Evolutionary conservation across 2,888 invertebrate species (phyloP).

Genomic region (Endotricha flammealis): DNA sequence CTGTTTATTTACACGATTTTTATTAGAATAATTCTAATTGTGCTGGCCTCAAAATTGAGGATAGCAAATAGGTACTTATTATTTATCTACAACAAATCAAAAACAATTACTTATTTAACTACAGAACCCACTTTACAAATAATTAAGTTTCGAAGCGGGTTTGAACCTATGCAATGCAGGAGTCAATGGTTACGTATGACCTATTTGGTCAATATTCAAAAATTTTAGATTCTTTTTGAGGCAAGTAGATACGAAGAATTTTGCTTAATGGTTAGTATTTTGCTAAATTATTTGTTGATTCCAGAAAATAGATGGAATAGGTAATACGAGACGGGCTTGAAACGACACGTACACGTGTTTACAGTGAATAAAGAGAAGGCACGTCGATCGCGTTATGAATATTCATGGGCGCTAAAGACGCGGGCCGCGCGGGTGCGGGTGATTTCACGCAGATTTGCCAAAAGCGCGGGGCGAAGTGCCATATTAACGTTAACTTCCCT

Average conservation of each 20-base stretch:
- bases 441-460: conserved; percentile 33
- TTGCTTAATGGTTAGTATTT: not conserved
- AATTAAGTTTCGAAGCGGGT: no score
- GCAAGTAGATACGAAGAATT: not conserved
- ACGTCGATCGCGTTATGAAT: conserved; percentile 63
- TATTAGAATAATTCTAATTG: no score
- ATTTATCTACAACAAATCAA: no score
- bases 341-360: conserved; percentile 65
- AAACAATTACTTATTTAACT: no score
- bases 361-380: conserved; percentile 56
- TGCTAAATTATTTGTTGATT: conserved; percentile 7
- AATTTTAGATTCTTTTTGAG: no score
- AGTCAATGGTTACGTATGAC: no score
- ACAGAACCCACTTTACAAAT: no score
- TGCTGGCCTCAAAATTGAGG: not conserved
- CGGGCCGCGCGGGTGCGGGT: conserved; percentile 20
- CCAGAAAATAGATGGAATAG: conserved; percentile 23
- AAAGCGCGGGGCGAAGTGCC: conserved; percentile 20
- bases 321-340: conserved; percentile 53
- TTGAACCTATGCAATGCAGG: no score
- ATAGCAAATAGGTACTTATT: no score
- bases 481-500: conserved; percentile 24
- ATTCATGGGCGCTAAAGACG: conserved; percentile 40
- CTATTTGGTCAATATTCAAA: no score
- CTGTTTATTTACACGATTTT: conserved; percentile 11